A percentile compares a stretch with the other conserved stretches of the same genome.
Evolutionary conservation across 1,140 invertebrate species (phyloP).

Genomic region (Drosophila sucinea): DNA sequence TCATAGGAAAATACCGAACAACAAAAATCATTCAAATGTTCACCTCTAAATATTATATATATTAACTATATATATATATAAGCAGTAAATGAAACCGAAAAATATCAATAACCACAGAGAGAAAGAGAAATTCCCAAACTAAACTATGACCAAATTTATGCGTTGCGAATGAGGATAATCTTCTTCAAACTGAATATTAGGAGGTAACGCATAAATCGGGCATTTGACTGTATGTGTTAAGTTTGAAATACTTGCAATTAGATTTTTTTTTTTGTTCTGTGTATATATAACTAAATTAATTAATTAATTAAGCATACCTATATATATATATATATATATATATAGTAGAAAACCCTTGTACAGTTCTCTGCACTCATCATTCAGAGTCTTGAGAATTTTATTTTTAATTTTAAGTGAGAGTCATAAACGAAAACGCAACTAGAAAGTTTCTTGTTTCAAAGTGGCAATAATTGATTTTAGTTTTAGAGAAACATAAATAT

Average conservation of each 20-base stretch:
- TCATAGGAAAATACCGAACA: neutral
- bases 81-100: neutral
- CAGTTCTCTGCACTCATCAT: neutral
- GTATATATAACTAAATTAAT: conserved; percentile 13
- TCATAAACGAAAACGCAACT: too few species aligned
- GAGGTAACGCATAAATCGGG: conserved; percentile 44
- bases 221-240: conserved; percentile 61
- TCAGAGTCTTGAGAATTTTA: neutral
- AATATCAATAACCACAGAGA: neutral
- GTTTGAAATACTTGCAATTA: conserved; percentile 53
- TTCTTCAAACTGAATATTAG: conserved; percentile 6
- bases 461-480: conserved; percentile 3
- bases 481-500: neutral
- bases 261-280: conserved; percentile 6
- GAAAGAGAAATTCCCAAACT: neutral
- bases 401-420: neutral
- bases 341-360: neutral
- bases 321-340: conserved; percentile 12
- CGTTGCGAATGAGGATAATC: neutral
- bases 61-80: conserved; percentile 10
- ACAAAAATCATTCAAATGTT: neutral
- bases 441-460: neutral
- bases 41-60: neutral
- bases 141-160: conserved; percentile 2
- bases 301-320: conserved; percentile 11